Base-by-base conservation (phyloP, 1,140 invertebrate genomes). In the Hyles euphorbiae region DNA sequence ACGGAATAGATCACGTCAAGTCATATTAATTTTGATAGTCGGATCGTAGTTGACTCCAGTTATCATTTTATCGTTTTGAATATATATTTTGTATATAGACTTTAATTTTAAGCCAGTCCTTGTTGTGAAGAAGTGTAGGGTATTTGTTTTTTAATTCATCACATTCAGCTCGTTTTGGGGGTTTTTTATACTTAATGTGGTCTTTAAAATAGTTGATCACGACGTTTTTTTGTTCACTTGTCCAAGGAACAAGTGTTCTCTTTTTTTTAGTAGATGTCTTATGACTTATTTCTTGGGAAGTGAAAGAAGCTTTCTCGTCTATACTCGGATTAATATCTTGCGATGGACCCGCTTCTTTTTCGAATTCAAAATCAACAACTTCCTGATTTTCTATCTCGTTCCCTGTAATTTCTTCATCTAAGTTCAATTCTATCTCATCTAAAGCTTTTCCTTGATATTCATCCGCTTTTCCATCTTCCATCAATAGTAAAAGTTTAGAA, bases 381-480 rank as follows among this genome's bases (percentile, higher is more conserved):
- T 49, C 47, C 47, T 49, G 10, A 51, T 51, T 51, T 51, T 51
- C 40, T 11, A 46, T 56, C 33, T 61, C 48, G 3, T 56, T 45
- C 9, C 60, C 53, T n/a, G 3, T 32, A 9, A 53, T 11, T 53
- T 54, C 40, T 9, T 55, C 53, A n/a, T 55, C 22, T 22, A 55
- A 32, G 32, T 55, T n/a, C 3, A 58, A 45, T 6, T 58, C 49
- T 44, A 58, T 58, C 47, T 58, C 56, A 44, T 58, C 56, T 5
- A 52, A 12, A n/a, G 12, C 3, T 45, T 58, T 58, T n/a, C 56
- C 56, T 58, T 52, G 22, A 32, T 10, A 58, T 4, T 3, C 10
- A 45, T 58, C 56, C 3, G 56, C 56, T 52, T 58, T 58, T 3
- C 56, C 56, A 45, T 52, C 43, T 52, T 58, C 56, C 50, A 58